These are phyloP conservation scores for Otus sunia DNA, from an alignment of 2,113 vertebrate species.

Conservation along the genomic window DNA sequence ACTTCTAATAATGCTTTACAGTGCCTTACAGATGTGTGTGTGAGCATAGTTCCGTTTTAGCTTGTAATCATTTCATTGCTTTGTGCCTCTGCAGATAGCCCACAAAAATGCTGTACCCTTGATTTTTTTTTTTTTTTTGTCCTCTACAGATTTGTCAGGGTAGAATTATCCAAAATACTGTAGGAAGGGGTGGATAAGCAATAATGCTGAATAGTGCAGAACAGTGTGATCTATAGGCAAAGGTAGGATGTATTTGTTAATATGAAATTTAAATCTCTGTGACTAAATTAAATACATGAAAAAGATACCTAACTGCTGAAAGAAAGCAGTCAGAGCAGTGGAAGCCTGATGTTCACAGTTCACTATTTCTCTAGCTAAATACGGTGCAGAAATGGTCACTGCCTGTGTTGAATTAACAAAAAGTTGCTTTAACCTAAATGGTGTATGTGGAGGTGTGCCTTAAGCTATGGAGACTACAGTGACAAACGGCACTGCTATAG, in stretches of 20 bases:
- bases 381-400: background rate
- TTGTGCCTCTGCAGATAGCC: background rate
- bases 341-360: background rate
- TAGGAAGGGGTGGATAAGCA: background rate
- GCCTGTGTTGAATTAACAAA: background rate
- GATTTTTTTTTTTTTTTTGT: too few species aligned
- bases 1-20: background rate
- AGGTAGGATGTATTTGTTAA: background rate
- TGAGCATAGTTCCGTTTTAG: background rate
- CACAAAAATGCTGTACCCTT: background rate
- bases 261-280: background rate
- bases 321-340: background rate
- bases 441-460: background rate
- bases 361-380: background rate
- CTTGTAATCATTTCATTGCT: background rate
- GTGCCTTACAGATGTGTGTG: background rate
- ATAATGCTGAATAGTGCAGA: background rate
- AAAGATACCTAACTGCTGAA: background rate
- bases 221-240: background rate
- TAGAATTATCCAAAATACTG: background rate
- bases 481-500: background rate
- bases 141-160: background rate
- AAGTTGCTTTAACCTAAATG: background rate
- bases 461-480: background rate
- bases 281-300: background rate